These are phyloP conservation scores for Celastrina argiolus DNA, from an alignment of 2,888 invertebrate species.

Conservation along the genomic window DNA sequence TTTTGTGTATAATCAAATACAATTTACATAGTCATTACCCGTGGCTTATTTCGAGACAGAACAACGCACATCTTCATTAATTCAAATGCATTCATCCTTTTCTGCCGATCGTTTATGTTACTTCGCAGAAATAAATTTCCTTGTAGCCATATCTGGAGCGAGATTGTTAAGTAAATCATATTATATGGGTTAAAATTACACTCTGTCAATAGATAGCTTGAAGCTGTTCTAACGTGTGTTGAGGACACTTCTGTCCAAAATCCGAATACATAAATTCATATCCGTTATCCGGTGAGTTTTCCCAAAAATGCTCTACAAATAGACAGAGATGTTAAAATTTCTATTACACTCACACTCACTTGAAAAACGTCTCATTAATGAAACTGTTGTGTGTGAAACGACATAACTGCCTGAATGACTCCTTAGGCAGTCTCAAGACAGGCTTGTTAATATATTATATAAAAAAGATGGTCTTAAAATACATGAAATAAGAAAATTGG, in stretches of 20 bases:
- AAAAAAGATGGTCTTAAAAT: too few species aligned
- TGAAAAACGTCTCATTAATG: too few species aligned
- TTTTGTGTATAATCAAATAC: background rate
- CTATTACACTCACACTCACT: too few species aligned
- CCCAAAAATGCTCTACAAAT: background rate
- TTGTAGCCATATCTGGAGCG: constrained; percentile 1
- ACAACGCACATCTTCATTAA: constrained; percentile 20
- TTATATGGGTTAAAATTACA: background rate
- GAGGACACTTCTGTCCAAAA: background rate
- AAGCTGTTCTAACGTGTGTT: too few species aligned
- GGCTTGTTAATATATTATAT: too few species aligned
- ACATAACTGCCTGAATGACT: too few species aligned
- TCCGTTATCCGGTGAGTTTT: background rate
- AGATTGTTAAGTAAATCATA: background rate
- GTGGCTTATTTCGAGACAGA: background rate
- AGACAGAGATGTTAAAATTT: too few species aligned
- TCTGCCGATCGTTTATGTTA: constrained; percentile 42
- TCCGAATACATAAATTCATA: background rate
- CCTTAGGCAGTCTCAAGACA: too few species aligned
- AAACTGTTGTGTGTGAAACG: too few species aligned
- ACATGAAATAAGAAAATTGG: background rate
- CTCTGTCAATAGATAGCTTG: background rate
- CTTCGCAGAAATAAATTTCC: constrained; percentile 49
- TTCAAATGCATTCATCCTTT: constrained; percentile 32
- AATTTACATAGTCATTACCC: background rate